Conservation (phyloP, 2,888 invertebrate genomes). For the Andrena hattorfiana region DNA sequence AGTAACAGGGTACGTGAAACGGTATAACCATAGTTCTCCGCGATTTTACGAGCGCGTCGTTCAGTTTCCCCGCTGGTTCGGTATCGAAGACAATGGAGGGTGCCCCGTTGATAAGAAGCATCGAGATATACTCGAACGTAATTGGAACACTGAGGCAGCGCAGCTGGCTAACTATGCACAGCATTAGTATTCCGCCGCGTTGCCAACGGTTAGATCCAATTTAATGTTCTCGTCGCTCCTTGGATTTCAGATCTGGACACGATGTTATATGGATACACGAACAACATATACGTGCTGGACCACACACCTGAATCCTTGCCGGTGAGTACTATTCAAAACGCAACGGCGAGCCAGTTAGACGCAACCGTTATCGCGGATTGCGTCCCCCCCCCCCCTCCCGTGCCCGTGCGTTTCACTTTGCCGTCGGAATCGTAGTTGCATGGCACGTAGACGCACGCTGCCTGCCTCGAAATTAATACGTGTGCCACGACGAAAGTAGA, state of each 20-base stretch:
- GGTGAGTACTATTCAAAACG: slow-evolving; percentile 75
- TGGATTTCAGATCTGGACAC: slow-evolving; percentile 82
- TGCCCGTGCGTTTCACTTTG: slow-evolving; percentile 20
- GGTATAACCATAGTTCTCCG: background rate
- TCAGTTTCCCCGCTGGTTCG: slow-evolving; percentile 25
- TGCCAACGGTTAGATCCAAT: slow-evolving; percentile 62
- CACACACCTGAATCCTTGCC: slow-evolving; percentile 83
- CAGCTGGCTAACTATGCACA: slow-evolving; percentile 43
- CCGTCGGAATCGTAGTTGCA: slow-evolving; percentile 29
- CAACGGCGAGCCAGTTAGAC: slow-evolving; percentile 44
- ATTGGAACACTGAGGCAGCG: slow-evolving; percentile 56
- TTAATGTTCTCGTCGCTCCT: slow-evolving; percentile 61
- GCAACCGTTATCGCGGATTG: slow-evolving; percentile 34
- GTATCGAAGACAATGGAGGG: background rate
- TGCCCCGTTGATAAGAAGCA: slow-evolving; percentile 39
- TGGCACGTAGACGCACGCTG: slow-evolving; percentile 19
- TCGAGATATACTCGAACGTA: slow-evolving; percentile 20
- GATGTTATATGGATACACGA: slow-evolving; percentile 84
- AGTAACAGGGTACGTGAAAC: background rate
- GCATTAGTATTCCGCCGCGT: slow-evolving; percentile 47
- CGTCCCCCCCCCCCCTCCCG: background rate
- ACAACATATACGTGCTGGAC: slow-evolving; percentile 83
- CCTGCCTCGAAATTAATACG: slow-evolving; percentile 39
- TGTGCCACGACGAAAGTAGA: background rate
- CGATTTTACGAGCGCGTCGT: slow-evolving; percentile 23